Evolutionary conservation across 2,113 vertebrate genomes (phyloP).

Genomic region (Alouatta palliata): DNA sequence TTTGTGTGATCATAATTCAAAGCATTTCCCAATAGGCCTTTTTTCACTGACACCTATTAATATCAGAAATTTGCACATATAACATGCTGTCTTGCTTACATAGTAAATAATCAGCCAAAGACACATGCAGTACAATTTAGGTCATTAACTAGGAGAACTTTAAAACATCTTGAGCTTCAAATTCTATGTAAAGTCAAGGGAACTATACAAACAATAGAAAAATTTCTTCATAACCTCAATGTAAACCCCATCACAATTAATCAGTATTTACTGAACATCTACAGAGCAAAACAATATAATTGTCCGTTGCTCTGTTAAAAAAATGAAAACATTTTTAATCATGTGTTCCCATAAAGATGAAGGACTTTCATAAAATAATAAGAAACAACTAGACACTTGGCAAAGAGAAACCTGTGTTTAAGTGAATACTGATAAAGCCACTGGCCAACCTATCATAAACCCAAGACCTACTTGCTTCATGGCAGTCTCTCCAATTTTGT

Average conservation of each 20-base stretch:
- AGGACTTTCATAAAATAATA: background rate
- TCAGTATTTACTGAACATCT: slow-evolving; percentile 18
- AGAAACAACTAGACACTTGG: background rate
- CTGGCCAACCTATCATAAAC: background rate
- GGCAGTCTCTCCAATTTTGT: slow-evolving; percentile 97
- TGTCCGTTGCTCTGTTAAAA: background rate
- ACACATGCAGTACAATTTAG: background rate
- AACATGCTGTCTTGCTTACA: slow-evolving; percentile 20
- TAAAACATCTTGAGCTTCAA: background rate
- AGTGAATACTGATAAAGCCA: background rate
- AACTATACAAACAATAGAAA: background rate
- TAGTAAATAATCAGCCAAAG: slow-evolving; percentile 28
- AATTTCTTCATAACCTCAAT: slow-evolving; percentile 5
- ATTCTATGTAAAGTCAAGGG: slow-evolving; percentile 26
- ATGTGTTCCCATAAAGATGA: accelerated
- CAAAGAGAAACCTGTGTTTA: background rate
- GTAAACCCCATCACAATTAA: background rate
- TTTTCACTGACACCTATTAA: background rate
- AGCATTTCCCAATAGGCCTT: background rate
- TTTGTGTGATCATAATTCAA: slow-evolving; percentile 46
- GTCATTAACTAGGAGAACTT: slow-evolving; percentile 14
- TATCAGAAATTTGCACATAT: slow-evolving; percentile 18
- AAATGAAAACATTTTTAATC: background rate
- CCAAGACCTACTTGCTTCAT: slow-evolving; percentile 92
- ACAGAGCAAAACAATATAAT: slow-evolving; percentile 24